Evolutionary conservation across 2,797 vertebrate species (phyloP).

Genomic region (Pangasius sanitwongsei): DNA sequence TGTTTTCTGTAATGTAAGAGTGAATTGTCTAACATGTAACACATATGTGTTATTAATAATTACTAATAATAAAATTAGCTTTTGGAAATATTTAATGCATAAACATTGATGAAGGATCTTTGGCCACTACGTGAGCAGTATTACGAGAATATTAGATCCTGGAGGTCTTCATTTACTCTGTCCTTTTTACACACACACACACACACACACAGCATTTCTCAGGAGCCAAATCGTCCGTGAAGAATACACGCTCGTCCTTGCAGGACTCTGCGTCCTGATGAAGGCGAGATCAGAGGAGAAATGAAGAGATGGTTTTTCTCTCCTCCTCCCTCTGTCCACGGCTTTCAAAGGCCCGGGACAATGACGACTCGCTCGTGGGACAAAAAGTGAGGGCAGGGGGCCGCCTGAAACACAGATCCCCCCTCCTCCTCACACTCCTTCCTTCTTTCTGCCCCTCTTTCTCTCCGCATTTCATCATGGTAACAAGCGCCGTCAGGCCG

Average conservation of each 20-base stretch:
- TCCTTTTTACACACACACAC: slow-evolving; percentile 28
- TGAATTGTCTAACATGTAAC: neutral
- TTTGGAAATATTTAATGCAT: neutral
- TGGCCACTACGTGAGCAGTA: neutral
- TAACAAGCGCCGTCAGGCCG: slow-evolving; percentile 79
- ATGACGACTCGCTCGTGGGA: slow-evolving; percentile 72
- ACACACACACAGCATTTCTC: slow-evolving; percentile 38
- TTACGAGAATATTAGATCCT: slow-evolving; percentile 9
- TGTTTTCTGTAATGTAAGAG: neutral
- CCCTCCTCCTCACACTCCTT: slow-evolving; percentile 67
- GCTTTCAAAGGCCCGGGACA: slow-evolving; percentile 72
- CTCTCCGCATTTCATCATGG: slow-evolving; percentile 82
- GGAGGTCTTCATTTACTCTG: slow-evolving; percentile 47
- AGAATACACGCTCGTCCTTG: slow-evolving; percentile 80
- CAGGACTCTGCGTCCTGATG: slow-evolving; percentile 74
- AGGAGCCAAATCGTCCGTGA: slow-evolving; percentile 62
- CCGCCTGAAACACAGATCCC: slow-evolving; percentile 75
- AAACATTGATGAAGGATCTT: neutral
- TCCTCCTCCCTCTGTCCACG: slow-evolving; percentile 65
- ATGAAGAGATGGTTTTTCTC: slow-evolving; percentile 80
- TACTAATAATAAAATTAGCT: neutral
- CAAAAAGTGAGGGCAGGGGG: slow-evolving; percentile 72
- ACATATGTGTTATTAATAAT: neutral
- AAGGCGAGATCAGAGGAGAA: slow-evolving; percentile 72
- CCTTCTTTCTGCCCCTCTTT: slow-evolving; percentile 60